Evolutionary conservation across 2,113 vertebrate genomes (phyloP).

Genomic region (Acanthisitta chloris): DNA sequence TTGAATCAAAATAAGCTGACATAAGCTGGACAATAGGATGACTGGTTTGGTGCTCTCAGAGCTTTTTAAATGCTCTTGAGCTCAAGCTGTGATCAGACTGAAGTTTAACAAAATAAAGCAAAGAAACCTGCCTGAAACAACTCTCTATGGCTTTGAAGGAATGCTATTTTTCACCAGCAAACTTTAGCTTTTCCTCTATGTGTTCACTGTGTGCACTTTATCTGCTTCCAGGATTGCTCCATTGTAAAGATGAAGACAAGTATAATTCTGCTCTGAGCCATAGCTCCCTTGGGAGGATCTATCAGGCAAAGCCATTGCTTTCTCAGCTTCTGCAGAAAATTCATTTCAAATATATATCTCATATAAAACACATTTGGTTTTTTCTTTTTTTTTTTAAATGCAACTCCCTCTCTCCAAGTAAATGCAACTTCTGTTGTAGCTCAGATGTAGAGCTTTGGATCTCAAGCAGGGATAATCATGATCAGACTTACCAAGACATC

Average conservation of each 20-base stretch:
- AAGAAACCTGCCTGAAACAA: background rate
- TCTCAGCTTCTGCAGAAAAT: background rate
- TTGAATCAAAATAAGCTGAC: constrained; percentile 14
- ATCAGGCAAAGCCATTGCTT: constrained; percentile 11
- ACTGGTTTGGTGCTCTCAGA: background rate
- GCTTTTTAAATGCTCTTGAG: background rate
- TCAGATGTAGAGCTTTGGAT: background rate
- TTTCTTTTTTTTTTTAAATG: background rate
- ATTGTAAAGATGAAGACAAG: background rate
- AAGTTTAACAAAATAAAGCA: constrained; percentile 2
- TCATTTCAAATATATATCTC: background rate
- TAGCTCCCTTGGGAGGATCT: background rate
- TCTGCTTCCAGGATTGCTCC: background rate
- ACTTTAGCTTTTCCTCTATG: background rate
- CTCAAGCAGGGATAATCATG: background rate
- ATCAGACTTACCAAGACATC: background rate
- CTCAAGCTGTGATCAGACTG: background rate
- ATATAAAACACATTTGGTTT: background rate
- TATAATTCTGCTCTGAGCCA: background rate
- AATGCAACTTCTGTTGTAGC: background rate
- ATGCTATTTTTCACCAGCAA: background rate
- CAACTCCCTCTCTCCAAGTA: background rate
- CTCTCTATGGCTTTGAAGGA: background rate
- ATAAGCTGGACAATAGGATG: background rate
- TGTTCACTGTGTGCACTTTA: background rate